phyloP scores from a whole-genome alignment of 2,797 vertebrate genomes.

The Poeciliopsis gracilis region DNA sequence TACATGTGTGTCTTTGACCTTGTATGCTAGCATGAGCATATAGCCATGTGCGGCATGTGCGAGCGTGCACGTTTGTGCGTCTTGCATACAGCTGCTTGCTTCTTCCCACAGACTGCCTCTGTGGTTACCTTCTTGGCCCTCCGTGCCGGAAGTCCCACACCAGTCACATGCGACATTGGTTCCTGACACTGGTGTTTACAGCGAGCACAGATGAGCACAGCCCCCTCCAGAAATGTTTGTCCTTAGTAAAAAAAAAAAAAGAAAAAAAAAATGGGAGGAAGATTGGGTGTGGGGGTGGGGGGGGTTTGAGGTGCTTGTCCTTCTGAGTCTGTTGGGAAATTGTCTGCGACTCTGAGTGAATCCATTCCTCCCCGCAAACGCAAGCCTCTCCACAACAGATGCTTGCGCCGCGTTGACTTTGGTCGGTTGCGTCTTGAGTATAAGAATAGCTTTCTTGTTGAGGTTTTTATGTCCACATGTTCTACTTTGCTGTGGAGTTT shows the following conservation, averaged over 20 bases:
- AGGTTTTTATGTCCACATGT: conserved; percentile 67
- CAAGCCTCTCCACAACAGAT: conserved; percentile 81
- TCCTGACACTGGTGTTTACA: conserved; percentile 79
- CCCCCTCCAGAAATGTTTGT: conserved; percentile 75
- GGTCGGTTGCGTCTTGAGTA: conserved; percentile 62
- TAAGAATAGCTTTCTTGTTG: conserved; percentile 77
- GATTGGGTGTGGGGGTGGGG: conserved; percentile 3
- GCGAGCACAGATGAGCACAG: conserved; percentile 62
- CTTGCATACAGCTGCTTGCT: conserved; percentile 68
- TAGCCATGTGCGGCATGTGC: conserved; percentile 28
- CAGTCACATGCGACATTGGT: conserved; percentile 78
- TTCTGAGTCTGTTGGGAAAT: conserved; percentile 73
- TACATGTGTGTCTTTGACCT: conserved; percentile 7
- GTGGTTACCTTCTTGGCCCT: conserved; percentile 69
- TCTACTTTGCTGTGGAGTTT: conserved; percentile 67
- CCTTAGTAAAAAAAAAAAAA: conserved; percentile 45
- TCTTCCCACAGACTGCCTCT: conserved; percentile 64
- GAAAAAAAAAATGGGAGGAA: neutral
- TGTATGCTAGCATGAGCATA: conserved; percentile 8
- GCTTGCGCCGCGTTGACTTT: conserved; percentile 78
- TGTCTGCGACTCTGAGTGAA: conserved; percentile 73
- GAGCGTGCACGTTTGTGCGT: conserved; percentile 45
- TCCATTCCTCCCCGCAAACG: conserved; percentile 80
- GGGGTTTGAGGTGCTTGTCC: conserved; percentile 67
- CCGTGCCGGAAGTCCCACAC: conserved; percentile 72